Conservation (phyloP, 92 coral and sea anemone species). For the Zoanthus sociatus region DNA sequence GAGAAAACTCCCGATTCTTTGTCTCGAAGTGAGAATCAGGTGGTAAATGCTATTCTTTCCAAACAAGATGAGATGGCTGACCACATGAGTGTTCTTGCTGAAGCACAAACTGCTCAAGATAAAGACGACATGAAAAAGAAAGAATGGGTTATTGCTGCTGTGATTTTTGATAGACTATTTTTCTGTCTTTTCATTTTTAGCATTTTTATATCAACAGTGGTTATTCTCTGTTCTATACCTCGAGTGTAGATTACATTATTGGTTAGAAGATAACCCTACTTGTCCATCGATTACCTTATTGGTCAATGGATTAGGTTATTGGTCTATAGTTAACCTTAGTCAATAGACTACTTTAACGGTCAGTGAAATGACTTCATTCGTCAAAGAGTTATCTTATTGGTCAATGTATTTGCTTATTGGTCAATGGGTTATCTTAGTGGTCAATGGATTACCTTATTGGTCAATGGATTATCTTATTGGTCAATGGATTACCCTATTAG, state of each 20-base stretch:
- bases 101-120: constrained; percentile 77
- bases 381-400: too few relatives aligned
- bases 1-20: constrained; percentile 38
- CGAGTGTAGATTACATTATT: constrained; percentile 1
- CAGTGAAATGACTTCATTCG: too few relatives aligned
- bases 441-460: background rate
- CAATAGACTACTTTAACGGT: background rate
- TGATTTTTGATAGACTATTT: constrained; percentile 87
- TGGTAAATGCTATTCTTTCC: constrained; percentile 74
- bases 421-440: too few relatives aligned
- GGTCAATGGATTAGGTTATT: too few relatives aligned
- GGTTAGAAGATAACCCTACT: too few relatives aligned
- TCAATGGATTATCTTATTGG: too few relatives aligned
- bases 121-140: constrained; percentile 82
- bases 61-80: constrained; percentile 86
- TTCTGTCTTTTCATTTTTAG: constrained; percentile 85
- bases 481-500: too few relatives aligned
- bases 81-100: constrained; percentile 75
- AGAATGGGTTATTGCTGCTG: constrained; percentile 97
- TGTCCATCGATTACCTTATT: too few relatives aligned
- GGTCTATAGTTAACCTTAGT: background rate
- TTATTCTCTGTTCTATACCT: constrained; percentile 64
- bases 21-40: constrained; percentile 57
- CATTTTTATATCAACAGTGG: constrained; percentile 68
- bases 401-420: too few relatives aligned